Percentiles rank a stretch among this genome's conserved stretches.
Conservation (phyloP, 1,140 invertebrate genomes). For the Eufriesea mexicana region DNA sequence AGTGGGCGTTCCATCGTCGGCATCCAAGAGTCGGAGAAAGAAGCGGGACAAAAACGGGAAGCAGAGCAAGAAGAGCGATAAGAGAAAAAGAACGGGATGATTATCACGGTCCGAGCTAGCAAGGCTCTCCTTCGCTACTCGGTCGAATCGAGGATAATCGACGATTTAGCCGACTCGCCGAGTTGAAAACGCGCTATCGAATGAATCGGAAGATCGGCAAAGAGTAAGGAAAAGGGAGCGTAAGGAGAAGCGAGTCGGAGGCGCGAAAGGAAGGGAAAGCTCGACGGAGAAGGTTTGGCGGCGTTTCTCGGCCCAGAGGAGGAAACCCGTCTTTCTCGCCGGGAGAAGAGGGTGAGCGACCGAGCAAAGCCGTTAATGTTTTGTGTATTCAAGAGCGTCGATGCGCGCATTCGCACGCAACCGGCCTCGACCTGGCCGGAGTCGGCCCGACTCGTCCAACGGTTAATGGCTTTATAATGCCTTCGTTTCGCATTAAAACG, state of each 20-base stretch:
- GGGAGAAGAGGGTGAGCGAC: conserved; percentile 19
- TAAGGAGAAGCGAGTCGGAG: no score
- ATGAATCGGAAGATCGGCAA: no score
- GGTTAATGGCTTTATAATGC: conserved; percentile 80
- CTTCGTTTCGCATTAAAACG: conserved; percentile 77
- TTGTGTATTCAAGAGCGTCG: conserved; percentile 77
- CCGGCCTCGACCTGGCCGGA: conserved; percentile 1
- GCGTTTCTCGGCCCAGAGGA: neutral
- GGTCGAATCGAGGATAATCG: no score
- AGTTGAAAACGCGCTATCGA: no score
- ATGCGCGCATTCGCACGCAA: conserved; percentile 74
- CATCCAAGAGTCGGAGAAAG: neutral
- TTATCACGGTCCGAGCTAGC: neutral
- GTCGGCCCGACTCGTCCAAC: conserved; percentile 42
- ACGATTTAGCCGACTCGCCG: neutral
- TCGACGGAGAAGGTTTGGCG: neutral
- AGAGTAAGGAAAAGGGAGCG: no score
- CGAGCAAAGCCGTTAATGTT: conserved; percentile 74
- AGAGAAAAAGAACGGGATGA: neutral
- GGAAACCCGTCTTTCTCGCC: neutral
- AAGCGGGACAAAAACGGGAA: neutral
- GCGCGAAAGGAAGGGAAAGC: neutral
- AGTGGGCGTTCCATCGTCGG: conserved; percentile 58
- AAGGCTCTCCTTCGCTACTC: no score
- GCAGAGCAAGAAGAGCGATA: neutral